These are phyloP conservation scores for Pimephales promelas DNA, from an alignment of 2,113 vertebrate species.

Conservation along the genomic window DNA sequence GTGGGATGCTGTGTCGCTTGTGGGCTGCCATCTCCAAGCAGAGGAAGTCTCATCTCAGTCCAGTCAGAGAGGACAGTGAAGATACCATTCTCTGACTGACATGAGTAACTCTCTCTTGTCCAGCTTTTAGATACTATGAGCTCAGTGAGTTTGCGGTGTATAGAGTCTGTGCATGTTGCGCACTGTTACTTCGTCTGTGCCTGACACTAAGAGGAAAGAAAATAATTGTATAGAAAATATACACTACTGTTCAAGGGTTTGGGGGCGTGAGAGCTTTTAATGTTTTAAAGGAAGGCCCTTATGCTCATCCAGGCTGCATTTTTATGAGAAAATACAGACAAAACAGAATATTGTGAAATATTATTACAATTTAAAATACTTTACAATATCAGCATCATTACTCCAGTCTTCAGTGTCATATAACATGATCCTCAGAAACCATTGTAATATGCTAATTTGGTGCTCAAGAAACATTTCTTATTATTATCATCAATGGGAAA, in stretches of 20 bases:
- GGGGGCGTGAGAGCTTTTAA: neutral
- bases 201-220: neutral
- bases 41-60: constrained; percentile 61
- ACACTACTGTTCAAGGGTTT: neutral
- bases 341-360: no score
- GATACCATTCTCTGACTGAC: constrained; percentile 64
- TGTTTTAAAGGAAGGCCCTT: neutral
- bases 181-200: neutral
- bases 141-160: constrained; percentile 52
- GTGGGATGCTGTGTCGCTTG: constrained; percentile 81
- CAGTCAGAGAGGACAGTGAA: constrained; percentile 61
- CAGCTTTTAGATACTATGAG: constrained; percentile 33
- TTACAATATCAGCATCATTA: neutral
- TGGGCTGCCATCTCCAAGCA: constrained; percentile 80
- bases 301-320: neutral
- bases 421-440: neutral
- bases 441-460: neutral
- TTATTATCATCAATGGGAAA: neutral
- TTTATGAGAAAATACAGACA: no score
- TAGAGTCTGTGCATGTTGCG: constrained; percentile 41
- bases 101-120: neutral
- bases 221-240: no score
- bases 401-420: neutral
- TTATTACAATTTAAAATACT: no score
- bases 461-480: neutral